Evolutionary conservation across 1,140 invertebrate genomes (phyloP).

Genomic region (Orius insidiosus): DNA sequence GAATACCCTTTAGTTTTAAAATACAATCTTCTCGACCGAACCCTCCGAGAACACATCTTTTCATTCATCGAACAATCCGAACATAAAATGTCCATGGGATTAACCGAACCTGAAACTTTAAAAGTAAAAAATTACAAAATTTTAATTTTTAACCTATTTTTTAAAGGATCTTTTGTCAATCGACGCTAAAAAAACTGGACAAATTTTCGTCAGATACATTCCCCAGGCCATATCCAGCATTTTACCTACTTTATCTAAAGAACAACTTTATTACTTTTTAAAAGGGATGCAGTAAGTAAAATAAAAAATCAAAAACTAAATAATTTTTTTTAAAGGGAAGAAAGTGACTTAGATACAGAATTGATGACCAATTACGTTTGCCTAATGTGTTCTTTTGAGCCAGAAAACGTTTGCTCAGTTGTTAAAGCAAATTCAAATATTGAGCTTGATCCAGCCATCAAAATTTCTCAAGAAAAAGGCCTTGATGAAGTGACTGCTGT

Average conservation of each 20-base stretch:
- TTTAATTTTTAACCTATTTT: conserved; percentile 1
- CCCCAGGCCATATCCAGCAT: conserved; percentile 12
- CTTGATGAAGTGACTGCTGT: conserved; percentile 21
- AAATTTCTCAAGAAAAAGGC: conserved; percentile 13
- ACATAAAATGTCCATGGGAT: conserved; percentile 15
- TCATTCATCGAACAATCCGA: conserved; percentile 17
- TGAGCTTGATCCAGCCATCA: conserved; percentile 16
- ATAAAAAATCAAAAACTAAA: too few relatives aligned
- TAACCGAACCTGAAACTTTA: conserved; percentile 17
- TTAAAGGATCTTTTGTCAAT: conserved; percentile 20
- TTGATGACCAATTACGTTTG: conserved; percentile 17
- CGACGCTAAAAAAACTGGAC: conserved; percentile 18
- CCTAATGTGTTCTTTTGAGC: conserved; percentile 17
- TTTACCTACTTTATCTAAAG: conserved; percentile 13
- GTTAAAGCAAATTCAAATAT: conserved; percentile 17
- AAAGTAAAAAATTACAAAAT: conserved; percentile 15
- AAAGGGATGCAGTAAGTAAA: conserved; percentile 18
- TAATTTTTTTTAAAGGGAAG: conserved; percentile 15
- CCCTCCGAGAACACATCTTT: conserved; percentile 29
- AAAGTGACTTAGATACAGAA: conserved; percentile 16
- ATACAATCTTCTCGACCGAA: conserved; percentile 38
- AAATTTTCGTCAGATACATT: conserved; percentile 17
- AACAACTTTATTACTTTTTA: conserved; percentile 16
- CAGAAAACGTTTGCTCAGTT: conserved; percentile 13
- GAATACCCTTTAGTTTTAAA: conserved; percentile 37